A percentile compares a stretch with the other conserved stretches of the same genome.
These are phyloP conservation scores for Rhinichthys klamathensis DNA, from an alignment of 2,113 vertebrate species.

Conservation along the genomic window DNA sequence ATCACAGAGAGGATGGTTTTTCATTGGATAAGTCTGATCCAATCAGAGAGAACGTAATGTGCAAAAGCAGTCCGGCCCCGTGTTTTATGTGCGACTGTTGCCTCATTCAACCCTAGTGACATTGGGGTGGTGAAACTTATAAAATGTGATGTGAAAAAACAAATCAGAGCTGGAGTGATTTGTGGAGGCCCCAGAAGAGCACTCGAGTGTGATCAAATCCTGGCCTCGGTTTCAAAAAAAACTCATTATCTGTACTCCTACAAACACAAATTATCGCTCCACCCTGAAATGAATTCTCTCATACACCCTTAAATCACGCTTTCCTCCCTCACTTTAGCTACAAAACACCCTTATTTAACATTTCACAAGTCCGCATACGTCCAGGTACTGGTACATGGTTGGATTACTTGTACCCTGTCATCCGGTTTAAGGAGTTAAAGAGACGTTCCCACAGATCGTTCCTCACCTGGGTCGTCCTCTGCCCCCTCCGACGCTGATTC, in stretches of 20 bases:
- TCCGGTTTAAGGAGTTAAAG: constrained; percentile 4
- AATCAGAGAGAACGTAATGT: neutral
- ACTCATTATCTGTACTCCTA: constrained; percentile 4
- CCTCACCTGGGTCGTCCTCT: constrained; percentile 6
- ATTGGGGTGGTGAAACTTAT: neutral
- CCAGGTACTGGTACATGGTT: constrained; percentile 12
- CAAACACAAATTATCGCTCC: constrained; percentile 27
- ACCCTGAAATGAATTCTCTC: constrained; percentile 20
- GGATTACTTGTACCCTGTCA: constrained; percentile 26
- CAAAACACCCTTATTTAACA: neutral
- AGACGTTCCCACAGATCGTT: neutral
- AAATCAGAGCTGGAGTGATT: constrained; percentile 12
- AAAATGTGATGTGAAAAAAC: constrained; percentile 15
- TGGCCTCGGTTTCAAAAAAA: constrained; percentile 2
- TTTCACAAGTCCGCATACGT: neutral
- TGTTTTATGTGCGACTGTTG: neutral
- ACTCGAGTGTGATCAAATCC: constrained; percentile 27
- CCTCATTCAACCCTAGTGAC: neutral
- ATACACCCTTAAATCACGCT: neutral
- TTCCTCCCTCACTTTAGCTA: constrained; percentile 25
- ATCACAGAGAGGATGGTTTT: neutral
- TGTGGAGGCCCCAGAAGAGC: constrained; percentile 7
- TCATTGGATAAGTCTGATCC: constrained; percentile 1
- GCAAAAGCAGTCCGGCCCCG: neutral
- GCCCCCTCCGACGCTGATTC: constrained; percentile 21